Base-by-base conservation (phyloP, 1,140 invertebrate species). In the Pseudachorutes palmiensis region DNA sequence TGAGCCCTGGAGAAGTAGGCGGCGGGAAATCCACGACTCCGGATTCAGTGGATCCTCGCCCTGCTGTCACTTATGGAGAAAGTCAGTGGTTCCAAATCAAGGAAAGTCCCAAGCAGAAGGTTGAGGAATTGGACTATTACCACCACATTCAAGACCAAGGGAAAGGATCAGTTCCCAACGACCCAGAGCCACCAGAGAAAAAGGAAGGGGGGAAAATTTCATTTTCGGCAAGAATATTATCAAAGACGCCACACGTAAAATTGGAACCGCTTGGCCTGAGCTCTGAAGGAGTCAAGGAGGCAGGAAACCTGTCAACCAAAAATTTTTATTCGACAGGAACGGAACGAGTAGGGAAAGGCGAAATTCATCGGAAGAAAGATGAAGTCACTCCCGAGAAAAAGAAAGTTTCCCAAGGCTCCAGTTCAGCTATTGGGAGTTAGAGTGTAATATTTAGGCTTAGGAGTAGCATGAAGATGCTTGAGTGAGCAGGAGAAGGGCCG, bases 1-100 rank as follows among this genome's bases (percentile, higher is more conserved):
- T n/a, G n/a, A n/a, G n/a, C n/a, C 51, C 12, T 14, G 12, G 24
- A 55, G 24, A 19, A 19, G 51, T 5, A 12, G 28, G 33, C n/a
- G 29, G n/a, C 9, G 60, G 2, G 28, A 49, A n/a, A 59, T 32
- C 16, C 1, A 62, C 64, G 12, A 64, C 66, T 16, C 63, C 66
- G 36, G 48, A 28, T 36, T 67, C 69, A 16, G 29, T 32, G 1
- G 62, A 66, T 28, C 28, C 64, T 14, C 63, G 65, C 28, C 2
- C 66, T n/a, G n/a, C n/a, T n/a, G 70, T 71, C 22, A 71, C 70
- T 28, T 71, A 71, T 33, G 70, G 70, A 9, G 70, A 71, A 62
- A 67, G 70, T 57, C 66, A 71, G 49, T 71, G 70, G 70, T 71
- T 68, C 61, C 58, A 62, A n/a, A n/a, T 71, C 24, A 65, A 66